phyloP scores from a whole-genome alignment of 2,113 vertebrate genomes.

The Delphinus delphis region DNA sequence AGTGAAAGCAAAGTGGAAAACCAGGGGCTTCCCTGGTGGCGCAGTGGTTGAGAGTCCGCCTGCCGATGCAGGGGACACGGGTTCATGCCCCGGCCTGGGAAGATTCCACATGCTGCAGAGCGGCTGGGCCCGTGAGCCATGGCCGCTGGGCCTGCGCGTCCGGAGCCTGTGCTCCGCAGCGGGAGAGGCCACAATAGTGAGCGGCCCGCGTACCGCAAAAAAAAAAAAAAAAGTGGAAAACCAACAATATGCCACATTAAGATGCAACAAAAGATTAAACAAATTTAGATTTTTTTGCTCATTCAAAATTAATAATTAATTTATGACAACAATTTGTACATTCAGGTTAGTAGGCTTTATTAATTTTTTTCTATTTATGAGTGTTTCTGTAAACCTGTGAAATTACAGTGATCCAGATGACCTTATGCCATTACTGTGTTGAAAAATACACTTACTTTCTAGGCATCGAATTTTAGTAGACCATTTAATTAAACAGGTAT shows the following conservation, averaged over 20 bases:
- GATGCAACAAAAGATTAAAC: neutral
- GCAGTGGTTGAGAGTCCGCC: no score
- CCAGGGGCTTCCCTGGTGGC: no score
- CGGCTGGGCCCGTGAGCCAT: no score
- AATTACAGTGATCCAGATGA: neutral
- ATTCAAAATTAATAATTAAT: neutral
- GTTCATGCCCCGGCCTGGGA: no score
- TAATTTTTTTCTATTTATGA: neutral
- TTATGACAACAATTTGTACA: neutral
- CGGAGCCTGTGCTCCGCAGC: no score
- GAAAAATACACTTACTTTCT: constrained; percentile 48
- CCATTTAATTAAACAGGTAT: constrained; percentile 62
- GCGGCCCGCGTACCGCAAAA: no score
- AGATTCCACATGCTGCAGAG: no score
- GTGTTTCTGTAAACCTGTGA: constrained; percentile 40
- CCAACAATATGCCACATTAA: neutral
- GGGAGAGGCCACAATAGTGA: no score
- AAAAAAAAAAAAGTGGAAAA: neutral
- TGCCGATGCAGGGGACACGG: no score
- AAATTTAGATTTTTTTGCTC: neutral
- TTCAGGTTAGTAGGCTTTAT: neutral
- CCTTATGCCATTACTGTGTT: neutral
- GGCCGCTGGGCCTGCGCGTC: no score
- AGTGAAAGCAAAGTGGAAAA: neutral
- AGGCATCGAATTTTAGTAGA: constrained; percentile 51